Evolutionary conservation across 2,888 invertebrate genomes (phyloP).

Genomic region (Serripes groenlandicus): DNA sequence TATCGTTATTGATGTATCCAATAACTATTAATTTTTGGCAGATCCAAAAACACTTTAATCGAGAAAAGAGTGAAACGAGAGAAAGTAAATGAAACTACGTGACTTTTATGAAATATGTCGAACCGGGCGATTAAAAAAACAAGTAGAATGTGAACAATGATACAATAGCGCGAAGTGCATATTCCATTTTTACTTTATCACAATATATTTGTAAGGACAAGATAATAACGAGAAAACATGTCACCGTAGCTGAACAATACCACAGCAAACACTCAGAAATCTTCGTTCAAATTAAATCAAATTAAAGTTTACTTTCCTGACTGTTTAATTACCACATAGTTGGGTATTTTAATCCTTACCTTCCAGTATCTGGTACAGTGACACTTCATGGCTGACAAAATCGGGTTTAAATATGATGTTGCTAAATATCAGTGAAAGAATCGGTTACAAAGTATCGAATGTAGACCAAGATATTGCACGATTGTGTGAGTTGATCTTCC

Average conservation of each 20-base stretch:
- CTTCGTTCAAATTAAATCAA: slow-evolving; percentile 63
- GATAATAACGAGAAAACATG: slow-evolving; percentile 61
- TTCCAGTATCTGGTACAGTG: no score
- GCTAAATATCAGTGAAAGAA: no score
- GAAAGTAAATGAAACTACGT: slow-evolving; percentile 39
- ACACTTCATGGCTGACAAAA: no score
- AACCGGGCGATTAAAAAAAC: slow-evolving; percentile 20
- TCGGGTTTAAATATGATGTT: no score
- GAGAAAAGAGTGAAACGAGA: background rate
- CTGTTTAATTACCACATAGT: no score
- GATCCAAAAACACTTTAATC: background rate
- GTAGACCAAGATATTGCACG: no score
- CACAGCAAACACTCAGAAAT: slow-evolving; percentile 47
- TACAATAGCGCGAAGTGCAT: slow-evolving; percentile 34
- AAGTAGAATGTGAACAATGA: slow-evolving; percentile 29
- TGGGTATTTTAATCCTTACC: no score
- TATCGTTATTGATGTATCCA: background rate
- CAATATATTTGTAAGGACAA: slow-evolving; percentile 55
- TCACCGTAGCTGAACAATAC: slow-evolving; percentile 19
- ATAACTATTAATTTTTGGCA: background rate
- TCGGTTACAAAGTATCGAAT: no score
- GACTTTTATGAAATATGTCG: slow-evolving; percentile 41
- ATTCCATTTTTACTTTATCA: slow-evolving; percentile 23
- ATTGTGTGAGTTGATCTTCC: no score
- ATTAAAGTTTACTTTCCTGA: slow-evolving; percentile 29